These are phyloP conservation scores for Dysmachus trigonus DNA, from an alignment of 2,888 invertebrate genomes.

Conservation along the genomic window DNA sequence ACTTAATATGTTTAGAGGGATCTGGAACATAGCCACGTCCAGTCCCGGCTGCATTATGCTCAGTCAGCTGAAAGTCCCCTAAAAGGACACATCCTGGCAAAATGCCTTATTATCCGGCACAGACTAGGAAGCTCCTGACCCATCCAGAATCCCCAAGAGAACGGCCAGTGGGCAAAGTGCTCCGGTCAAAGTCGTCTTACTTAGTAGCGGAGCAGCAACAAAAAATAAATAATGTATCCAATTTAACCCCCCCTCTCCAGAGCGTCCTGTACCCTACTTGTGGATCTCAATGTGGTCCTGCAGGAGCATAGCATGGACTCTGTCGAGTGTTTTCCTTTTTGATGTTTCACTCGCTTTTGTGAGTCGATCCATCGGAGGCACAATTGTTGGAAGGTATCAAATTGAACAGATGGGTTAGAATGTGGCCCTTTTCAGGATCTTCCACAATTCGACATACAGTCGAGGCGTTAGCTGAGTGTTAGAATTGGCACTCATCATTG, in stretches of 20 bases:
- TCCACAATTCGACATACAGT: neutral
- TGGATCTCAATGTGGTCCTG: neutral
- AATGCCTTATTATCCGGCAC: constrained; percentile 30
- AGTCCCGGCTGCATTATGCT: constrained; percentile 3
- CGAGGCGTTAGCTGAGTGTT: neutral
- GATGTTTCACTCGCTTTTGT: constrained; percentile 6
- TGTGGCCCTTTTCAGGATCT: neutral
- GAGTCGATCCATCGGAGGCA: neutral
- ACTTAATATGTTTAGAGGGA: constrained; percentile 8
- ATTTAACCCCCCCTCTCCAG: neutral
- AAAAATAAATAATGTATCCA: constrained; percentile 13
- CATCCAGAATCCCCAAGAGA: neutral
- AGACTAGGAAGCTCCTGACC: neutral
- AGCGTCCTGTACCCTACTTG: neutral
- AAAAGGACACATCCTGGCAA: constrained; percentile 24
- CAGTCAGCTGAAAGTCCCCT: constrained; percentile 27
- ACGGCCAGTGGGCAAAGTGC: neutral
- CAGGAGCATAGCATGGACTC: neutral
- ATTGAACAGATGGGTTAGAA: neutral
- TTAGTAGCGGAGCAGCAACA: neutral
- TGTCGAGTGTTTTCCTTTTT: neutral
- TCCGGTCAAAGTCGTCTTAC: neutral
- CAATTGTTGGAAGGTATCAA: constrained; percentile 1
- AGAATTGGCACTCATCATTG: neutral
- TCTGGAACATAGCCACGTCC: neutral